Percentiles rank a stretch among this genome's conserved stretches.
phyloP scores from a whole-genome alignment of 2,113 vertebrate genomes.

The Calidris pygmaea region DNA sequence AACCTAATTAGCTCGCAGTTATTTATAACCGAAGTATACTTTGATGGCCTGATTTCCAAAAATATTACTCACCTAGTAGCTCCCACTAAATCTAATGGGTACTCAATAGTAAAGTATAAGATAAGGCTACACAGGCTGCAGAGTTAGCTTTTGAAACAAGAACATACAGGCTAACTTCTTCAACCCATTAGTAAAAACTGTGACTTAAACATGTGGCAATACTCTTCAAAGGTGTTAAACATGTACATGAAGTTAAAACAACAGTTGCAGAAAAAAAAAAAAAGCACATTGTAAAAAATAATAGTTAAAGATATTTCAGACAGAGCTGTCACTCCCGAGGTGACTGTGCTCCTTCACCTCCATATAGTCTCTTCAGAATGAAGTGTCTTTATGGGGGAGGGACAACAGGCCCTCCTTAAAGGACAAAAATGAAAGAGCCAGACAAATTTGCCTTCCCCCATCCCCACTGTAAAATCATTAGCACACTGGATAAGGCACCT shows the following conservation, averaged over 20 bases:
- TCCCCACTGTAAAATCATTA: neutral
- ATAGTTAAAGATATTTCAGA: neutral
- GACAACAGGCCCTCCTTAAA: neutral
- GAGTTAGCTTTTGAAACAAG: neutral
- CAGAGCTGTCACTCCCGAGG: neutral
- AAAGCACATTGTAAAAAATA: neutral
- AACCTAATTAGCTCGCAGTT: conserved; percentile 28
- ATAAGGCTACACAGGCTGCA: neutral
- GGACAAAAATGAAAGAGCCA: neutral
- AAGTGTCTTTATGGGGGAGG: fast-evolving
- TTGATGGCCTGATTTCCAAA: conserved; percentile 29
- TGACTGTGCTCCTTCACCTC: neutral
- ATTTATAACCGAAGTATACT: conserved; percentile 31
- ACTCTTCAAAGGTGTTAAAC: too few species aligned
- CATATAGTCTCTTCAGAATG: neutral
- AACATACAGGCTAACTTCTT: neutral
- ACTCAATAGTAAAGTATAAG: neutral
- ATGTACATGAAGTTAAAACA: neutral
- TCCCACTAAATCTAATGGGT: neutral
- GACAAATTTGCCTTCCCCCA: neutral
- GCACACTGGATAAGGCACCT: neutral
- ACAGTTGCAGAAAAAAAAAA: neutral
- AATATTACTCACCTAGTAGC: neutral
- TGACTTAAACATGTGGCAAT: neutral
- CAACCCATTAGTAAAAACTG: neutral